Conservation (phyloP, 2,797 vertebrate species). For the Falco concolor region DNA sequence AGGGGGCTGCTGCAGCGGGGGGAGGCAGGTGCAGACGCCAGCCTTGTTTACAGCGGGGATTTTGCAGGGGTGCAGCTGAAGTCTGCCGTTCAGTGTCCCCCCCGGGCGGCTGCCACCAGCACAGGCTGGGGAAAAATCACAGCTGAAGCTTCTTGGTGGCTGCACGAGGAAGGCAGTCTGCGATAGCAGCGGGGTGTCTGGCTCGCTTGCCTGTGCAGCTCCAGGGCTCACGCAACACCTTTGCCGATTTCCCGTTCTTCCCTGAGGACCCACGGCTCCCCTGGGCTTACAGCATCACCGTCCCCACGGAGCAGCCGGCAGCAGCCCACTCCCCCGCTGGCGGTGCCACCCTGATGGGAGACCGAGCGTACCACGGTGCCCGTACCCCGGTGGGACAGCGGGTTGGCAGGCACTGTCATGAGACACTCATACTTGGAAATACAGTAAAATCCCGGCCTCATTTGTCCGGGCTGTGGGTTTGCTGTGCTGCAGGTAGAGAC, state of each 20-base stretch:
- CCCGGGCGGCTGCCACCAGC: neutral
- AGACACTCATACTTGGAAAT: neutral
- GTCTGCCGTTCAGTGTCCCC: neutral
- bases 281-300: neutral
- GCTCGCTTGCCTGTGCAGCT: fast-evolving
- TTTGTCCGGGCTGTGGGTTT: neutral
- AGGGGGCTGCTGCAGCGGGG: neutral
- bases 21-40: neutral
- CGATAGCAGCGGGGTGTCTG: neutral
- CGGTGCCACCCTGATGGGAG: neutral
- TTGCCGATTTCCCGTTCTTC: neutral
- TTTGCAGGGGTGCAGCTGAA: neutral
- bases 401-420: neutral
- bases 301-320: neutral
- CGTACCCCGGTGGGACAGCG: neutral
- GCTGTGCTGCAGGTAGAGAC: neutral
- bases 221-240: fast-evolving
- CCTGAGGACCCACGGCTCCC: neutral
- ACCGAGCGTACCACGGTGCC: fast-evolving
- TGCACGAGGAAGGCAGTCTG: neutral
- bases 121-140: neutral
- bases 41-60: neutral
- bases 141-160: neutral
- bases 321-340: neutral
- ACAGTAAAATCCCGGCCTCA: neutral